Evolutionary conservation across 2,888 invertebrate genomes (phyloP), one percentile per base, ranked within the genome.

Genomic region (Clanis bilineata): DNA sequence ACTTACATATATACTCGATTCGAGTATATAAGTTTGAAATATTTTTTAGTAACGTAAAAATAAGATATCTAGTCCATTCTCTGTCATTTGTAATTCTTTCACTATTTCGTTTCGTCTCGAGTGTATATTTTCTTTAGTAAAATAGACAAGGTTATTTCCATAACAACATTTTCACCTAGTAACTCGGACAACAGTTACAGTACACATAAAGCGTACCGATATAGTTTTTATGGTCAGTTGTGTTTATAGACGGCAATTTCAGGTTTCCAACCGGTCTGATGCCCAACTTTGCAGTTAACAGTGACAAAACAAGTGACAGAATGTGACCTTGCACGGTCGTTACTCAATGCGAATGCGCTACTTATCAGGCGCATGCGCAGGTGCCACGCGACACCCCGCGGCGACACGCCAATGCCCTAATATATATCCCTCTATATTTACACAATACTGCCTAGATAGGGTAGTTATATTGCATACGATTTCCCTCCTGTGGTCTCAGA

Each of bases 321-420:
- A 44, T 54, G 55, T 59, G 59, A 56, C 32, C 55, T 56, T 43
- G 55, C 36, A 10, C 32, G 21, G 44, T 23, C 55, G 43, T 47
- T 56, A 55, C 43, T 36, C 55, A 44, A 45, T 45, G 36, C 38
- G 43, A 59, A 38, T 56, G 44, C 56, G 45, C 59, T 44, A 44
- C 44, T 38, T 56, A 59, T 45, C 55, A 56, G 18, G 23, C 36
- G 44, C 43, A 44, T 22, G 38, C 22, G 44, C 56, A 59, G 56
- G 32, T 56, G 45, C 28, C 59, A 56, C 23, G 54, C 23, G 44
- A 18, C 56, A 25, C 45, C 56, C 45, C 38, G 28, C 28, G 32
- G 56, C 38, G 59, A 38, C 32, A 43, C 36, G 21, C n/a, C 54
- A 43, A 59, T 45, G 15, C 45, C 21, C 18, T 36, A 45, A 56